Evolutionary conservation across 2,888 invertebrate species (phyloP).

Genomic region (Actias luna): DNA sequence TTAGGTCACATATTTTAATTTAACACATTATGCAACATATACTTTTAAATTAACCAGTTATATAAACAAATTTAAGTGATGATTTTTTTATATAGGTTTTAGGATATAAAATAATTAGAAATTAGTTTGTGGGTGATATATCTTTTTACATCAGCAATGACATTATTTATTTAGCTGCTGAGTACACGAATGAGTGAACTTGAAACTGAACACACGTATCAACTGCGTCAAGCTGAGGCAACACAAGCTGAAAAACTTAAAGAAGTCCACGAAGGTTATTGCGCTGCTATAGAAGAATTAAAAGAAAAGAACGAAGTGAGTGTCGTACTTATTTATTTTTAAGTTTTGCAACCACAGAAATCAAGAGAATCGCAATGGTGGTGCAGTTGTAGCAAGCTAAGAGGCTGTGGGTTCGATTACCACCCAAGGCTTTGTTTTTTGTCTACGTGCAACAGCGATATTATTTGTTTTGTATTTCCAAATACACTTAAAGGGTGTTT

Average conservation of each 20-base stretch:
- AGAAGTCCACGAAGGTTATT: slow-evolving; percentile 91
- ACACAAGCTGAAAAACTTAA: slow-evolving; percentile 90
- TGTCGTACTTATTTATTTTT: slow-evolving; percentile 6
- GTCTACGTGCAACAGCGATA: not conserved
- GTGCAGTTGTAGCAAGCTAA: no score
- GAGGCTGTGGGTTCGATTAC: no score
- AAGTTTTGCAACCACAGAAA: not conserved
- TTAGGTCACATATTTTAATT: no score
- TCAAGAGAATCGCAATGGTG: no score
- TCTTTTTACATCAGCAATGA: not conserved
- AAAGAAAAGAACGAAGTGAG: slow-evolving; percentile 85
- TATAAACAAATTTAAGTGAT: no score
- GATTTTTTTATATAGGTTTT: no score
- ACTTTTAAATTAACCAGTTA: no score
- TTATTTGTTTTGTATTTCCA: not conserved
- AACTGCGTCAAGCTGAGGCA: slow-evolving; percentile 89
- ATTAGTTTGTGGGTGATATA: not conserved
- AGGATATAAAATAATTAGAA: no score
- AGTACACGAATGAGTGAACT: slow-evolving; percentile 90
- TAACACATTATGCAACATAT: no score
- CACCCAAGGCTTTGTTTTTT: no score
- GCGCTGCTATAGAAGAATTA: slow-evolving; percentile 90
- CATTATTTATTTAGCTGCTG: slow-evolving; percentile 61
- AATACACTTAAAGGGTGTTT: not conserved
- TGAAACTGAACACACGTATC: slow-evolving; percentile 93